phyloP scores from a whole-genome alignment of 2,113 vertebrate species.

The Nestor notabilis region DNA sequence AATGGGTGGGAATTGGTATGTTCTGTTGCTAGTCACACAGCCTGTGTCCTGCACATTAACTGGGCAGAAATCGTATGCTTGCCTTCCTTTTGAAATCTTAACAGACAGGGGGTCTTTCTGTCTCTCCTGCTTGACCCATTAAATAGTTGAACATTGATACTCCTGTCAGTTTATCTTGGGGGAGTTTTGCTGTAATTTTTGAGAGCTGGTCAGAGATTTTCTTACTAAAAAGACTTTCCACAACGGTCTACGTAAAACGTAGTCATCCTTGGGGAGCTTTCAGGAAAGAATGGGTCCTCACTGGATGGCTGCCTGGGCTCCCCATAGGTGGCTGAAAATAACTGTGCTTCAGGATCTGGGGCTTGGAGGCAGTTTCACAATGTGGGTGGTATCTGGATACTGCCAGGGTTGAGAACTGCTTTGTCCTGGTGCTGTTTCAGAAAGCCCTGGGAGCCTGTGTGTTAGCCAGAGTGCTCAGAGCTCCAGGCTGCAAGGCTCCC shows the following conservation, averaged over 20 bases:
- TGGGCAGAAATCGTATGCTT: neutral
- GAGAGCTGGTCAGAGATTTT: neutral
- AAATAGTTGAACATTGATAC: neutral
- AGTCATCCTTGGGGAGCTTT: neutral
- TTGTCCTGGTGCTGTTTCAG: neutral
- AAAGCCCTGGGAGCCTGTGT: fast-evolving
- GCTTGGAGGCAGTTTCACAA: neutral
- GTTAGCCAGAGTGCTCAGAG: neutral
- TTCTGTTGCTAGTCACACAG: neutral
- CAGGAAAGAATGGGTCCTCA: neutral
- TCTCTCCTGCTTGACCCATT: neutral
- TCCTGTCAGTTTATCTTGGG: neutral
- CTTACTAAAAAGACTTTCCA: neutral
- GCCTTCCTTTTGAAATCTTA: neutral
- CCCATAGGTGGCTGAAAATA: neutral
- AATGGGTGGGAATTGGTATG: neutral
- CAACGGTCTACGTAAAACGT: neutral
- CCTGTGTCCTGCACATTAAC: neutral
- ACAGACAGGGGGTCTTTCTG: neutral
- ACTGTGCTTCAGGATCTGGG: neutral
- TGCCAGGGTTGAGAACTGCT: neutral
- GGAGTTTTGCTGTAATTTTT: neutral
- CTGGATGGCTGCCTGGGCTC: neutral
- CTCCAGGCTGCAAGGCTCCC: neutral
- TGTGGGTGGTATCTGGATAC: neutral